Evolutionary conservation across 2,797 vertebrate species (phyloP).

Genomic region (Sebastes jordani): DNA sequence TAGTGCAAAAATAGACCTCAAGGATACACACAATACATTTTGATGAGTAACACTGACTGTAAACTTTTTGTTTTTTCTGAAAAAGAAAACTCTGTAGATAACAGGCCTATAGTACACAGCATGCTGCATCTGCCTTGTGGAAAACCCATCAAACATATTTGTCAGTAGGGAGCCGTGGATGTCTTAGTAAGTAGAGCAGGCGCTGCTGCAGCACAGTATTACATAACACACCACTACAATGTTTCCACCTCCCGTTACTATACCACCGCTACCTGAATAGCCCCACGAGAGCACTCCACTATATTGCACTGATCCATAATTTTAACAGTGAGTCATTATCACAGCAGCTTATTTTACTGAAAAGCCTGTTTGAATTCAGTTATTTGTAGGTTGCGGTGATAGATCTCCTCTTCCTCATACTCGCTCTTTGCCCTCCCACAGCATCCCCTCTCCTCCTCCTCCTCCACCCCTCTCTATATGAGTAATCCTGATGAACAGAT

Average conservation of each 20-base stretch:
- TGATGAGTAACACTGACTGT: not conserved
- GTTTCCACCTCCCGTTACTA: conserved; percentile 30
- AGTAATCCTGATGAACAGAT: conserved; percentile 78
- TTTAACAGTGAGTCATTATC: conserved; percentile 52
- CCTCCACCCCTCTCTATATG: conserved; percentile 35
- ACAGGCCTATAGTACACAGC: not conserved
- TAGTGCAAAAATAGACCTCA: not conserved
- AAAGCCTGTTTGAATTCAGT: conserved; percentile 29
- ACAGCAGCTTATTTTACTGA: conserved; percentile 26
- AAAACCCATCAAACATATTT: conserved; percentile 29
- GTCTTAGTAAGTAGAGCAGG: conserved; percentile 25
- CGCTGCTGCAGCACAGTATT: conserved; percentile 38
- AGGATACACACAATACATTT: not conserved
- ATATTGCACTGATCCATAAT: conserved; percentile 29
- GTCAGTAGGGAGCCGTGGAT: conserved; percentile 3
- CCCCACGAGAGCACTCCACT: conserved; percentile 36
- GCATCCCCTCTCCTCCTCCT: conserved; percentile 22
- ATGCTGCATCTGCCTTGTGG: not conserved
- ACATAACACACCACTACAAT: conserved; percentile 47
- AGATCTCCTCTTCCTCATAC: conserved; percentile 3
- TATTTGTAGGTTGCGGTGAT: conserved; percentile 3
- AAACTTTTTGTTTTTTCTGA: not conserved
- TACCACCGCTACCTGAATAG: conserved; percentile 34
- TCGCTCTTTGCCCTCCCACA: conserved; percentile 12
- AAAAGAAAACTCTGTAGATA: not conserved